A percentile compares a stretch with the other conserved stretches of the same genome.
These are phyloP conservation scores for Syngnathus scovelli DNA, from an alignment of 2,113 vertebrate species.

Conservation along the genomic window DNA sequence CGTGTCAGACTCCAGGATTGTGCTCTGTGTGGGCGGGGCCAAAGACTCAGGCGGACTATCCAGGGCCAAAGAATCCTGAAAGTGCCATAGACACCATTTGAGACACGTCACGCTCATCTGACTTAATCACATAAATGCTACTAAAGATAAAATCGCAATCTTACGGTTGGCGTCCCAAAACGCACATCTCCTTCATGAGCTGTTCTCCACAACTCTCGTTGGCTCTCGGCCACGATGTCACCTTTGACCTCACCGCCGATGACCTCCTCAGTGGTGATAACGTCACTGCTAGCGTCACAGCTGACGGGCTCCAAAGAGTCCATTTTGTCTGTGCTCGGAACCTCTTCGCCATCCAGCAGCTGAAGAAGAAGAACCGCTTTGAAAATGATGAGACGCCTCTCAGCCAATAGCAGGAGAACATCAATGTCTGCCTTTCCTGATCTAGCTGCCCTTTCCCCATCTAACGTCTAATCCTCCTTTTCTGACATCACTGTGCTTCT, in stretches of 20 bases:
- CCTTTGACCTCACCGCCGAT: constrained; percentile 42
- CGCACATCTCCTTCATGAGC: constrained; percentile 75
- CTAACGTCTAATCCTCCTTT: background rate
- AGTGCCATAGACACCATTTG: background rate
- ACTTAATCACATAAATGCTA: too few relatives aligned
- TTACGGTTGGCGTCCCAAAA: background rate
- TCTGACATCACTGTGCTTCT: background rate
- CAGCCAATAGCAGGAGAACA: background rate
- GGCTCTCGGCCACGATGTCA: constrained; percentile 70
- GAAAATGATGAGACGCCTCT: background rate
- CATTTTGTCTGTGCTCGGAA: constrained; percentile 48
- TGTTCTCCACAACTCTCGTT: constrained; percentile 80
- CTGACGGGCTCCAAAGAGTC: constrained; percentile 27
- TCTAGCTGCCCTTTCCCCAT: too few relatives aligned
- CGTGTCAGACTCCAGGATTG: constrained; percentile 73
- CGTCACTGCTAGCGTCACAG: constrained; percentile 14
- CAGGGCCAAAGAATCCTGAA: constrained; percentile 75
- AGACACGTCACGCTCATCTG: background rate
- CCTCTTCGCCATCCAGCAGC: constrained; percentile 6
- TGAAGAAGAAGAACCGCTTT: background rate
- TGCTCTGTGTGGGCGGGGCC: constrained; percentile 72
- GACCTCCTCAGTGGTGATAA: constrained; percentile 28
- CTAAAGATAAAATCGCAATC: too few relatives aligned
- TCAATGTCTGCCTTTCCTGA: background rate
- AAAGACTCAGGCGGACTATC: constrained; percentile 78